Conservation (phyloP, 1,140 invertebrate genomes). For the Arctopsyche grandis region DNA sequence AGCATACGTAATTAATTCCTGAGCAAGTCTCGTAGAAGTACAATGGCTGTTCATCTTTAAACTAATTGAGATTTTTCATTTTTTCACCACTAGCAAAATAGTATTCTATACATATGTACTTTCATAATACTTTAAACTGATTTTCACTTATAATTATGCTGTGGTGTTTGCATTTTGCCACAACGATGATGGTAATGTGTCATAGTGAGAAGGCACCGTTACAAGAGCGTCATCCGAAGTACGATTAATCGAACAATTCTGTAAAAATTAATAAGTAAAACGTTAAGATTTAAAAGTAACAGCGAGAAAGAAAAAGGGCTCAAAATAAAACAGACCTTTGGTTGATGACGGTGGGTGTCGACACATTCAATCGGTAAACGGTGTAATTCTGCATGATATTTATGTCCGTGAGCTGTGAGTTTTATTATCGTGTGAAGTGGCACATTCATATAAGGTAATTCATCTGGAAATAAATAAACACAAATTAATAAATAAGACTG, state of each 20-base stretch:
- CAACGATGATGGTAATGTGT: slow-evolving; percentile 67
- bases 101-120: background rate
- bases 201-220: slow-evolving; percentile 78
- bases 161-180: slow-evolving; percentile 59
- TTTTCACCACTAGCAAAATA: slow-evolving; percentile 1
- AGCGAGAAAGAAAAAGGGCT: background rate
- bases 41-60: background rate
- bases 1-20: background rate
- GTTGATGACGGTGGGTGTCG: slow-evolving; percentile 80
- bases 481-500: too few relatives aligned
- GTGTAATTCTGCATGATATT: slow-evolving; percentile 83
- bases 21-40: background rate
- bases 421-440: slow-evolving; percentile 93
- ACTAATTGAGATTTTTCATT: background rate
- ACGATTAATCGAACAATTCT: slow-evolving; percentile 73
- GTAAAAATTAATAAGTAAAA: slow-evolving; percentile 58
- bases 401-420: slow-evolving; percentile 83
- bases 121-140: slow-evolving; percentile 11
- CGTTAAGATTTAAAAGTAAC: background rate
- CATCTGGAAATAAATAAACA: slow-evolving; percentile 66
- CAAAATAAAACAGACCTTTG: slow-evolving; percentile 62
- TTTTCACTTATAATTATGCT: slow-evolving; percentile 21
- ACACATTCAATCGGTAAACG: slow-evolving; percentile 86
- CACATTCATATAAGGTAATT: slow-evolving; percentile 90
- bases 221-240: slow-evolving; percentile 73